Conservation (phyloP, 2,888 invertebrate genomes). For the Calephelis perditalis region DNA sequence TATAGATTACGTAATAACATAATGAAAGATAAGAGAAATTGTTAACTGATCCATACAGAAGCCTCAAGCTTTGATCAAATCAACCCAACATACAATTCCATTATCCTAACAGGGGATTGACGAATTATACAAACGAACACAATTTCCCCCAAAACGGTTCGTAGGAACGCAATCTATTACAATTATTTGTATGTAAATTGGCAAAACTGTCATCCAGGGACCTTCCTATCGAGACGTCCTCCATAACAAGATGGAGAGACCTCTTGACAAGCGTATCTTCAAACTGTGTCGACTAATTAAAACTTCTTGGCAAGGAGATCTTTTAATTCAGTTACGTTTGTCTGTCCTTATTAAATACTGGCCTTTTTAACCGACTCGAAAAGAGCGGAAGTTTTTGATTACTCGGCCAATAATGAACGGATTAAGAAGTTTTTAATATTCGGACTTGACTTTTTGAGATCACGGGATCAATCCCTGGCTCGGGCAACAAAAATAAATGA, state of each 20-base stretch:
- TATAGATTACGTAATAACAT: too few relatives aligned
- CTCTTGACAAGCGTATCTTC: constrained; percentile 9
- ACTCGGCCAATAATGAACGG: too few relatives aligned
- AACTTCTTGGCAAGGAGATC: not conserved
- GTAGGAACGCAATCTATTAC: constrained; percentile 54
- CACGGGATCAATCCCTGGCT: too few relatives aligned
- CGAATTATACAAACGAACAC: constrained; percentile 59
- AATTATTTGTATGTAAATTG: constrained; percentile 69
- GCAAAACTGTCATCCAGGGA: constrained; percentile 18
- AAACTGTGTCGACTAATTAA: not conserved
- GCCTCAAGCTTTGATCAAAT: not conserved
- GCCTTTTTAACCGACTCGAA: too few relatives aligned
- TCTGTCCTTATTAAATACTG: too few relatives aligned
- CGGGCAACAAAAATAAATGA: too few relatives aligned
- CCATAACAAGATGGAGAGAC: constrained; percentile 1
- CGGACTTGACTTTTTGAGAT: too few relatives aligned
- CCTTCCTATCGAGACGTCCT: not conserved
- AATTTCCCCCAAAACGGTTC: constrained; percentile 46
- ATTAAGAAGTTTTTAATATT: too few relatives aligned
- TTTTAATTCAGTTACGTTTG: too few relatives aligned
- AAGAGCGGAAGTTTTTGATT: too few relatives aligned
- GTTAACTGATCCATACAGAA: too few relatives aligned
- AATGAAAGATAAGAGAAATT: too few relatives aligned
- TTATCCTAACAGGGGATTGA: constrained; percentile 34
- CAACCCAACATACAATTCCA: not conserved